A percentile compares a stretch with the other conserved stretches of the same genome.
Evolutionary conservation across 2,797 vertebrate species (phyloP).

Genomic region (Sebastes hopkinsi): DNA sequence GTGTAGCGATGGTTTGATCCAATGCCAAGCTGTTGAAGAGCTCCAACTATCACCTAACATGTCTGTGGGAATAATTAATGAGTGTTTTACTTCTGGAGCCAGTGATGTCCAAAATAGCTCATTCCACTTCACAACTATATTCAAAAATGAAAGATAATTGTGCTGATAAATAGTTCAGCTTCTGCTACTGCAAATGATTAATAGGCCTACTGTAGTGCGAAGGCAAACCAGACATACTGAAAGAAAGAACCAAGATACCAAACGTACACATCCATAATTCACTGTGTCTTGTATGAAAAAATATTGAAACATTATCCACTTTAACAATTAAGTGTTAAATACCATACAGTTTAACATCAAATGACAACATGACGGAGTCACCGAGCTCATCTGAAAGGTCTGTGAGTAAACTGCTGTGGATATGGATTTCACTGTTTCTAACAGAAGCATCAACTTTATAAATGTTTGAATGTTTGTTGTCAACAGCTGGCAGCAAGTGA

Average conservation of each 20-base stretch:
- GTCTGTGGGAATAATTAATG: background rate
- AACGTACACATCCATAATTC: too few species aligned
- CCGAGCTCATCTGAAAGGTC: background rate
- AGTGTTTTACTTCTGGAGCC: background rate
- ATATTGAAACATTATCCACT: too few species aligned
- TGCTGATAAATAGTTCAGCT: background rate
- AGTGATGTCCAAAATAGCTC: background rate
- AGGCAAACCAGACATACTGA: background rate
- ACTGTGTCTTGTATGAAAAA: too few species aligned
- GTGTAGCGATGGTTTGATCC: background rate
- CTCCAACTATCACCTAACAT: background rate
- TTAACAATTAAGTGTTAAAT: background rate
- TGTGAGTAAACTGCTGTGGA: background rate
- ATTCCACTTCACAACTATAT: background rate
- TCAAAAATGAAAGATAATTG: background rate
- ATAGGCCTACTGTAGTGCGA: background rate
- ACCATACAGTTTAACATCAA: background rate
- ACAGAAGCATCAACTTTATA: background rate
- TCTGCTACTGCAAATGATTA: background rate
- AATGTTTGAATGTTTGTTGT: constrained; percentile 12
- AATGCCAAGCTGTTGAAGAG: background rate
- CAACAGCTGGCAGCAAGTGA: background rate
- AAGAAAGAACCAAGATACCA: too few species aligned
- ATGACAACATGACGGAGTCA: background rate
- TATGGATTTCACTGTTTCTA: background rate